A percentile compares a stretch with the other conserved stretches of the same genome.
phyloP scores from a whole-genome alignment of 2,888 invertebrate species.

The Habroteleia sp. region DNA sequence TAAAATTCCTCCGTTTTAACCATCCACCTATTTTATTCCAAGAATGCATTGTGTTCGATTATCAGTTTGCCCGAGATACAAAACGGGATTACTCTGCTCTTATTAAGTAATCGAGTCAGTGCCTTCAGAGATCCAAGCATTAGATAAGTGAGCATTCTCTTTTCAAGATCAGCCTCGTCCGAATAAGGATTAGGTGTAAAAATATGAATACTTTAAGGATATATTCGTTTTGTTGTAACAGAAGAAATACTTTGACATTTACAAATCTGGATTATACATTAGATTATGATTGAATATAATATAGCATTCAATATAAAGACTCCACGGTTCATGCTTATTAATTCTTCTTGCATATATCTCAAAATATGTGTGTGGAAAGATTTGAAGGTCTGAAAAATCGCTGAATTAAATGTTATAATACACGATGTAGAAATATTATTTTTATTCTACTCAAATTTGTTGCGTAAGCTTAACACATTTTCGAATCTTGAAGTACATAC shows the following conservation, averaged over 20 bases:
- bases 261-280: constrained; percentile 28
- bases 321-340: too few relatives aligned
- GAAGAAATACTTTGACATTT: constrained; percentile 10
- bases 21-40: constrained; percentile 1
- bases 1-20: neutral
- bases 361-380: too few relatives aligned
- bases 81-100: constrained; percentile 12
- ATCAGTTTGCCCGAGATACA: constrained; percentile 7
- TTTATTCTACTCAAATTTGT: too few relatives aligned
- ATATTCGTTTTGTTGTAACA: constrained; percentile 9
- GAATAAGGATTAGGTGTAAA: constrained; percentile 31
- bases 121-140: constrained; percentile 5
- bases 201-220: constrained; percentile 27
- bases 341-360: too few relatives aligned
- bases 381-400: too few relatives aligned
- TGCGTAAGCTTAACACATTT: too few relatives aligned
- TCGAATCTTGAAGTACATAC: too few relatives aligned
- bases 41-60: constrained; percentile 16
- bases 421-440: too few relatives aligned
- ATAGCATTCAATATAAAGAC: too few relatives aligned
- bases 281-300: constrained; percentile 33
- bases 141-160: constrained; percentile 17
- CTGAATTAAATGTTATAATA: too few relatives aligned
- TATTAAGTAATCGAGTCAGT: constrained; percentile 26
- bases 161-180: constrained; percentile 7